These are phyloP conservation scores for Leptosomus discolor DNA, from an alignment of 2,113 vertebrate genomes.

Conservation along the genomic window DNA sequence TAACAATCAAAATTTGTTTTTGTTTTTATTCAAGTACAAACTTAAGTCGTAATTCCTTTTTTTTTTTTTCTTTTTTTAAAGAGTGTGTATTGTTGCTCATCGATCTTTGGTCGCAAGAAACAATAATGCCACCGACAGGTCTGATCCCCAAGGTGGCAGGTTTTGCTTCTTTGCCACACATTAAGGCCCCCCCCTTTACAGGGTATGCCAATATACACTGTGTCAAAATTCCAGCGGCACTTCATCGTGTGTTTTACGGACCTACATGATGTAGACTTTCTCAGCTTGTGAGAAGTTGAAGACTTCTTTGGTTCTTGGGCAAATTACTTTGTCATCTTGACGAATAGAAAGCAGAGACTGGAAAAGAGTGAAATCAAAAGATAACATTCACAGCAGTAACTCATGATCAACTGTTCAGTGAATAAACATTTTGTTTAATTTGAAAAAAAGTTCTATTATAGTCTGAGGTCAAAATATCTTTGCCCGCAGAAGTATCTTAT, in stretches of 20 bases:
- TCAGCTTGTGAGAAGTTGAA: constrained; percentile 99
- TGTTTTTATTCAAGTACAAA: constrained; percentile 61
- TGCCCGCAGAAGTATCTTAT: background rate
- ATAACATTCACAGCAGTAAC: background rate
- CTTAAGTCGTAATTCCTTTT: constrained; percentile 53
- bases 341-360: constrained; percentile 98
- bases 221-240: constrained; percentile 64
- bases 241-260: background rate
- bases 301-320: constrained; percentile 99
- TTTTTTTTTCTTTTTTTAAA: background rate
- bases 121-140: constrained; percentile 69
- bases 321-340: constrained; percentile 98
- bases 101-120: constrained; percentile 83
- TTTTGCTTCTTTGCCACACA: constrained; percentile 70
- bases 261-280: constrained; percentile 99
- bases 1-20: constrained; percentile 69
- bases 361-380: constrained; percentile 5
- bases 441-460: background rate
- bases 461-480: background rate
- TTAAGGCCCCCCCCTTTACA: constrained; percentile 47
- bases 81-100: constrained; percentile 71
- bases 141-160: constrained; percentile 45
- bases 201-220: constrained; percentile 58
- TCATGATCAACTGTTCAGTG: background rate
- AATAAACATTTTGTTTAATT: background rate